Conservation (phyloP, 2,113 vertebrate species). For the Ceuthmochares aereus region DNA sequence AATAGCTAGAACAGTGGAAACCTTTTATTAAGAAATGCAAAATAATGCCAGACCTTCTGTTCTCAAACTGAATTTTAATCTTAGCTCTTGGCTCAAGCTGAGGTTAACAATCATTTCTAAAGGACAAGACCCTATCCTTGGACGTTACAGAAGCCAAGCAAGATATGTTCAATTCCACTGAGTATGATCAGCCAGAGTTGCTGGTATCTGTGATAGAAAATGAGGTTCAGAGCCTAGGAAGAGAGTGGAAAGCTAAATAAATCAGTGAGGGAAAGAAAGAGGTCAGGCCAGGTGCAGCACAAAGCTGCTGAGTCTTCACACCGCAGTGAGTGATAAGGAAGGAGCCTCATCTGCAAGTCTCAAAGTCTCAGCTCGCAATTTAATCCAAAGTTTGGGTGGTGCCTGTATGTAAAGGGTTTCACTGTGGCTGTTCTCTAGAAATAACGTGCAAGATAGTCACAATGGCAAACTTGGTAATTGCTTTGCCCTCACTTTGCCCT, state of each 20-base stretch:
- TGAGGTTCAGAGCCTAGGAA: not conserved
- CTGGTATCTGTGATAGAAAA: not conserved
- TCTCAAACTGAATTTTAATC: slow-evolving; percentile 42
- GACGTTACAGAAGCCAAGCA: not conserved
- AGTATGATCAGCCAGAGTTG: not conserved
- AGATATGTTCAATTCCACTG: not conserved
- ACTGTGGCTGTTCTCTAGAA: not conserved
- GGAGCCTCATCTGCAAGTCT: slow-evolving; percentile 32
- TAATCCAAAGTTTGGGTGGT: not conserved
- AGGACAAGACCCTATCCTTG: not conserved
- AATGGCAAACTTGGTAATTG: not conserved
- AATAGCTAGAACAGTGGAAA: slow-evolving; percentile 47
- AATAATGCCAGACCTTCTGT: slow-evolving; percentile 46
- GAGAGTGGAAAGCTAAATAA: slow-evolving; percentile 47
- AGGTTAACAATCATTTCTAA: not conserved
- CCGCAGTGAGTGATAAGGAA: not conserved
- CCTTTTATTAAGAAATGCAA: slow-evolving; percentile 54
- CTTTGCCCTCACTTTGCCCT: not conserved
- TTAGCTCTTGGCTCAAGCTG: not conserved
- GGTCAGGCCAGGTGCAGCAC: slow-evolving; percentile 55
- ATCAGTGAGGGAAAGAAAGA: slow-evolving; percentile 4
- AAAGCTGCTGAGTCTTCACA: slow-evolving; percentile 59
- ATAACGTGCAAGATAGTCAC: not conserved
- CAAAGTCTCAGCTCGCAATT: slow-evolving; percentile 26
- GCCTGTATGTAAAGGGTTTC: not conserved